phyloP scores from a whole-genome alignment of 2,888 invertebrate species.

The Suillia variegata region DNA sequence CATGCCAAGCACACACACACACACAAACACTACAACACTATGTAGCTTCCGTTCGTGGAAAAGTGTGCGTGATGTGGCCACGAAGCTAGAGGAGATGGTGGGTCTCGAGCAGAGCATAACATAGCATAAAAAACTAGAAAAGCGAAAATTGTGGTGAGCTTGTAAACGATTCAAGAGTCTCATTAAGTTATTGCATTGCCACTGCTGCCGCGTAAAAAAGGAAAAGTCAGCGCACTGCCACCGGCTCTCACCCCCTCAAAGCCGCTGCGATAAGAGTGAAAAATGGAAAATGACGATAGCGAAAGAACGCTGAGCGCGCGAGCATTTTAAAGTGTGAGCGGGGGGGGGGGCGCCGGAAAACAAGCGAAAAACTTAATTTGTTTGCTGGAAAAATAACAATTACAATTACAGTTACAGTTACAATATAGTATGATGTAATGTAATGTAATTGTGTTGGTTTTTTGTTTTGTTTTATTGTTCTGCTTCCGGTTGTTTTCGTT shows the following conservation, averaged over 20 bases:
- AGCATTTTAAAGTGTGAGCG: too few relatives aligned
- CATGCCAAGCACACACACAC: too few relatives aligned
- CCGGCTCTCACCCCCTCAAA: too few relatives aligned
- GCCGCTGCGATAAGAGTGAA: background rate
- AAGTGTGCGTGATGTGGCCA: too few relatives aligned
- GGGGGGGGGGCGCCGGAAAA: background rate
- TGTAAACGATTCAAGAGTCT: slow-evolving; percentile 50
- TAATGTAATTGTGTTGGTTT: slow-evolving; percentile 50
- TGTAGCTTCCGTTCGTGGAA: too few relatives aligned
- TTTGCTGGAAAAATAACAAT: slow-evolving; percentile 50
- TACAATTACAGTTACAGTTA: too few relatives aligned
- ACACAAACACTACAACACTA: too few relatives aligned
- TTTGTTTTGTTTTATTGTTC: slow-evolving; percentile 31
- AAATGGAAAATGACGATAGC: slow-evolving; percentile 16
- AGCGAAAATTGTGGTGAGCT: slow-evolving; percentile 18
- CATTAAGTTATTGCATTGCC: slow-evolving; percentile 51
- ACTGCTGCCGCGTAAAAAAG: slow-evolving; percentile 37
- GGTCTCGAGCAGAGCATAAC: too few relatives aligned
- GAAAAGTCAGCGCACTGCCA: background rate
- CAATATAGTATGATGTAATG: too few relatives aligned
- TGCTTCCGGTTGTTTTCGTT: slow-evolving; percentile 9
- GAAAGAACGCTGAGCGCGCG: background rate
- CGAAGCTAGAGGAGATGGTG: too few relatives aligned
- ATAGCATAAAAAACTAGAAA: background rate
- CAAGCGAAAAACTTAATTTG: slow-evolving; percentile 47